phyloP scores from a whole-genome alignment of 2,797 vertebrate species.

The Sebastes matsubarae region DNA sequence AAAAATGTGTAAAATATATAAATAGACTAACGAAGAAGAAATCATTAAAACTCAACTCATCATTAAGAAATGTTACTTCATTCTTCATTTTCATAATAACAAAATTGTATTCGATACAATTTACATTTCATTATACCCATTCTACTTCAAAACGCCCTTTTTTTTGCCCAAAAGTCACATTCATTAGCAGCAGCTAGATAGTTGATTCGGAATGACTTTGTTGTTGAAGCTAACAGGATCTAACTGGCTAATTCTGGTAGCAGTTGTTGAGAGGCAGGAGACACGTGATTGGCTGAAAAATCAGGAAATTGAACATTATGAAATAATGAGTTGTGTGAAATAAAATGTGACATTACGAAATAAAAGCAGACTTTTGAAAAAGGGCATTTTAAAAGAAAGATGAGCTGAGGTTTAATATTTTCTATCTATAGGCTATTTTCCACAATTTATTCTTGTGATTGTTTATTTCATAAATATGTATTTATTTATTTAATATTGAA shows the following conservation, averaged over 20 bases:
- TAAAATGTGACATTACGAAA: neutral
- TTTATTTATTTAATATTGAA: neutral
- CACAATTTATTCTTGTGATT: neutral
- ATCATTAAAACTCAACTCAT: neutral
- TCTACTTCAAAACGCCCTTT: neutral
- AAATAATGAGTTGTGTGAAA: neutral
- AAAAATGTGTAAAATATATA: neutral
- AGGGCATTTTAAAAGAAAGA: neutral
- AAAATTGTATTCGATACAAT: too few relatives aligned
- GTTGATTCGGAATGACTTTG: neutral
- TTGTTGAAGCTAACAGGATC: neutral
- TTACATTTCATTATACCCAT: neutral
- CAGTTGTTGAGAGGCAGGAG: neutral
- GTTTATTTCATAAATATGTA: neutral
- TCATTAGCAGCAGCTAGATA: neutral
- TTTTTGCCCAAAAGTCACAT: neutral
- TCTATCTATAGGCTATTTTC: neutral
- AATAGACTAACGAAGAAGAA: neutral
- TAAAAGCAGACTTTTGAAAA: neutral
- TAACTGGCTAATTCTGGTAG: neutral
- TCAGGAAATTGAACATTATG: neutral
- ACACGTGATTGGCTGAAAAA: neutral
- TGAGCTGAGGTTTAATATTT: neutral
- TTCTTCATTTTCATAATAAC: neutral
- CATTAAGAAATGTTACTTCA: neutral